Conservation (phyloP, 2,888 invertebrate species). For the Colletes collaris region DNA sequence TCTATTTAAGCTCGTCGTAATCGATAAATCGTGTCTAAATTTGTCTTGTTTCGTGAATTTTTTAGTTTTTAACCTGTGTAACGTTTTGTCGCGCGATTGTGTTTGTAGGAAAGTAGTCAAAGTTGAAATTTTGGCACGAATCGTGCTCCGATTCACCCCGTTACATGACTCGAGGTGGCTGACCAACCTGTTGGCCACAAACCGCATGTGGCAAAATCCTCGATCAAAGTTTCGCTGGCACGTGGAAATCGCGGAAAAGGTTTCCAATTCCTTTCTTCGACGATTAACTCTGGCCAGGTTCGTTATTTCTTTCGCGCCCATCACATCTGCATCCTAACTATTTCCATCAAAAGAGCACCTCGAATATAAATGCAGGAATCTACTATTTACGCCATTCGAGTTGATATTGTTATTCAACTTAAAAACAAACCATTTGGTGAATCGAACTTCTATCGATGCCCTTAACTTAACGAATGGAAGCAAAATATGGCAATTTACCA, state of each 20-base stretch:
- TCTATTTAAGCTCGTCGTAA: too few species aligned
- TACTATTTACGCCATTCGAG: too few species aligned
- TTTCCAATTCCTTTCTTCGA: conserved; percentile 30
- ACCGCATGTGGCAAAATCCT: conserved; percentile 47
- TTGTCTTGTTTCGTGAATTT: too few species aligned
- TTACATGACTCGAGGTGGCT: conserved; percentile 52
- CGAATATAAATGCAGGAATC: too few species aligned
- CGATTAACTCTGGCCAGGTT: conserved; percentile 37
- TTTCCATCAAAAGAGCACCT: background rate
- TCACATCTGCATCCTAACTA: conserved; percentile 1
- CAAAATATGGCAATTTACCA: too few species aligned
- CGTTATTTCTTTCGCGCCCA: conserved; percentile 30
- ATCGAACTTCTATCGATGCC: too few species aligned
- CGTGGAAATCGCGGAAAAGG: conserved; percentile 39
- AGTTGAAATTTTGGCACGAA: conserved; percentile 64
- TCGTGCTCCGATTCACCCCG: conserved; percentile 47
- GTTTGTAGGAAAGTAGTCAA: conserved; percentile 19
- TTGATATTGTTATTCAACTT: too few species aligned
- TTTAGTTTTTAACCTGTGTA: too few species aligned
- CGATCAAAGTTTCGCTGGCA: conserved; percentile 51
- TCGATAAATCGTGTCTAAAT: too few species aligned
- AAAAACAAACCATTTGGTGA: too few species aligned
- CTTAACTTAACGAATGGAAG: too few species aligned
- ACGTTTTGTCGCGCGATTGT: too few species aligned
- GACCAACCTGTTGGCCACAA: conserved; percentile 63